Percentiles rank a stretch among this genome's conserved stretches.
phyloP scores from a whole-genome alignment of 2,888 invertebrate species.

The Drosophila basisetae region DNA sequence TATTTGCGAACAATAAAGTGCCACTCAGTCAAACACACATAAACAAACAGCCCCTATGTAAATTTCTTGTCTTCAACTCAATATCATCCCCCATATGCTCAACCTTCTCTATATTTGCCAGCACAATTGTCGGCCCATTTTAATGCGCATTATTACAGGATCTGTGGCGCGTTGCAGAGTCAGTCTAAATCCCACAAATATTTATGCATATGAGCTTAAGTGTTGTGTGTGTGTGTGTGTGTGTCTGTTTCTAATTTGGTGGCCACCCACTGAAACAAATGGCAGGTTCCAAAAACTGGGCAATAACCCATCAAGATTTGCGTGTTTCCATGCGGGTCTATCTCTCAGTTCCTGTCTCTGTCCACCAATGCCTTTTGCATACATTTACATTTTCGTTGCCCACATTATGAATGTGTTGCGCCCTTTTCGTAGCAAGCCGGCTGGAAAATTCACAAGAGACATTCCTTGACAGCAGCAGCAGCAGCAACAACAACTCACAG shows the following conservation, averaged over 20 bases:
- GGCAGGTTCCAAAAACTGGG: conserved; percentile 65
- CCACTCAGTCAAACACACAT: conserved; percentile 4
- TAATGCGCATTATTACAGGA: conserved; percentile 37
- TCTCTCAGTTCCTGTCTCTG: conserved; percentile 10
- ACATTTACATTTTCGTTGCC: conserved; percentile 48
- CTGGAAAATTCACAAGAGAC: conserved; percentile 68
- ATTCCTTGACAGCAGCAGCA: conserved; percentile 54
- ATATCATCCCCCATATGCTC: not conserved
- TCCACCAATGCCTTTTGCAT: conserved; percentile 36
- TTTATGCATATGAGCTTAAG: conserved; percentile 69
- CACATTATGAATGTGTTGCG: conserved; percentile 55
- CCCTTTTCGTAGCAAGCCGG: conserved; percentile 57
- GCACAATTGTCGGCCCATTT: conserved; percentile 68
- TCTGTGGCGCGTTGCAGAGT: conserved; percentile 35
- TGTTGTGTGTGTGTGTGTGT: conserved; percentile 1
- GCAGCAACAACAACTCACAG: conserved; percentile 12
- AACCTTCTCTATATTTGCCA: conserved; percentile 9
- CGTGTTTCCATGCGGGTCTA: conserved; percentile 64
- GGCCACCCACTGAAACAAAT: conserved; percentile 30
- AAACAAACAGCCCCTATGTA: conserved; percentile 52
- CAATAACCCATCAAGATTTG: conserved; percentile 75
- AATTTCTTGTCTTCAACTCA: conserved; percentile 47
- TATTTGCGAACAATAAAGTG: conserved; percentile 71
- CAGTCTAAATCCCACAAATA: conserved; percentile 60
- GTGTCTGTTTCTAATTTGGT: conserved; percentile 59